Evolutionary conservation across 2,888 invertebrate species (phyloP), one percentile per base, ranked within the genome.

Genomic region (Acleris cristana): DNA sequence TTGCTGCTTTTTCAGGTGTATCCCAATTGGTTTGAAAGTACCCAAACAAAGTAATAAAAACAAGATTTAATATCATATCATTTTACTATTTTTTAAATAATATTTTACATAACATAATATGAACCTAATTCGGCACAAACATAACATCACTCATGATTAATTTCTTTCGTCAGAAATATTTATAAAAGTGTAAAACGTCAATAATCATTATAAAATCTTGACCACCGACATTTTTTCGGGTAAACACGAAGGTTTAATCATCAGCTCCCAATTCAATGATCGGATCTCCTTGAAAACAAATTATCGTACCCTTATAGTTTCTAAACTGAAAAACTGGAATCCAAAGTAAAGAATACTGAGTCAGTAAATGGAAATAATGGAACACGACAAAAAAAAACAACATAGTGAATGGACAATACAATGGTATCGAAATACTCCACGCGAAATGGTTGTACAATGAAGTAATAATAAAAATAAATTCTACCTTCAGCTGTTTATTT

Each of bases 301-400:
- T 87, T 90, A 91, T 77, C 88, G 88, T 77, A 90, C 87, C 83
- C 89, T 89, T 90, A 91, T 86, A 76, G 87, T 85, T 83, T 91
- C 87, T 90, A 91, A 89, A 90, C 82, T 88, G 90, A 80, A 85
- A 88, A 84, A 90, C 90, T 91, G 91, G 72, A 91, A 90, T 83
- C 79, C 75, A 83, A 87, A 89, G 79, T 76, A 83, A 81, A 82
- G 70, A 79, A 69, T 73, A 71, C 78, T 83, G 75, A 77, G 70
- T 76, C 70, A 70, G 57, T 61, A 69, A 56, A 54, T 12, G 40
- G 14, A 18, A 44, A 44, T 40, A 44, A 40, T 54, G 52, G 52
- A 60, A 14, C 30, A 30, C 8, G 34, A 21, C 12, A 26, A 16
- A 52, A 52, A 52, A 23, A 52, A 18, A 14, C 12, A 48, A 48